Percentiles rank a stretch among this genome's conserved stretches.
Evolutionary conservation across 2,113 vertebrate genomes (phyloP).

Genomic region (Perca schrenkii): DNA sequence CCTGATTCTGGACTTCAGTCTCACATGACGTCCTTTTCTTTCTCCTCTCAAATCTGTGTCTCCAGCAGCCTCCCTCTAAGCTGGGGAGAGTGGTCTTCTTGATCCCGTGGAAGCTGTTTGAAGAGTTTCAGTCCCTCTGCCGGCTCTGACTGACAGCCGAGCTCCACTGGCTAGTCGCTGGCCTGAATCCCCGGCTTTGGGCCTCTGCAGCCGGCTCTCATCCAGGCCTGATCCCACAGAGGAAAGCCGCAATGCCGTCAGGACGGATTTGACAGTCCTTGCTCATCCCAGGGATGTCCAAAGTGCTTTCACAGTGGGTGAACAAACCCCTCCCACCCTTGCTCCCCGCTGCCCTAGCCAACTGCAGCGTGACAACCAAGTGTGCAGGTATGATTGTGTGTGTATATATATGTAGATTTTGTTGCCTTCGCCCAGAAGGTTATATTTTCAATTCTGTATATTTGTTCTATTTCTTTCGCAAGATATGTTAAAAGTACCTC

Average conservation of each 20-base stretch:
- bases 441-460: not conserved
- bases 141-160: constrained; percentile 63
- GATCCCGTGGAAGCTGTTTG: constrained; percentile 73
- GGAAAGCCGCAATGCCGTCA: constrained; percentile 59
- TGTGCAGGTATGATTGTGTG: constrained; percentile 25
- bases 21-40: constrained; percentile 49
- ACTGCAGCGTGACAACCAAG: constrained; percentile 4
- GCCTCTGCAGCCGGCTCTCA: constrained; percentile 60
- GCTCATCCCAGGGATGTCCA: constrained; percentile 71
- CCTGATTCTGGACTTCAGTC: constrained; percentile 41
- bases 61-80: constrained; percentile 55
- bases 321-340: constrained; percentile 20
- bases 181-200: constrained; percentile 73
- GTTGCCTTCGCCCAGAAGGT: not conserved
- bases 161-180: constrained; percentile 41
- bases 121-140: constrained; percentile 46
- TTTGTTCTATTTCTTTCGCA: not conserved
- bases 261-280: constrained; percentile 68
- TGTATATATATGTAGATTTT: not conserved
- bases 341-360: not conserved
- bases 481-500: not conserved
- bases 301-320: constrained; percentile 67
- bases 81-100: constrained; percentile 55
- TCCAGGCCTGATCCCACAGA: constrained; percentile 73
- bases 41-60: constrained; percentile 46